Evolutionary conservation across 2,797 vertebrate species (phyloP).

Genomic region (Tapera naevia): DNA sequence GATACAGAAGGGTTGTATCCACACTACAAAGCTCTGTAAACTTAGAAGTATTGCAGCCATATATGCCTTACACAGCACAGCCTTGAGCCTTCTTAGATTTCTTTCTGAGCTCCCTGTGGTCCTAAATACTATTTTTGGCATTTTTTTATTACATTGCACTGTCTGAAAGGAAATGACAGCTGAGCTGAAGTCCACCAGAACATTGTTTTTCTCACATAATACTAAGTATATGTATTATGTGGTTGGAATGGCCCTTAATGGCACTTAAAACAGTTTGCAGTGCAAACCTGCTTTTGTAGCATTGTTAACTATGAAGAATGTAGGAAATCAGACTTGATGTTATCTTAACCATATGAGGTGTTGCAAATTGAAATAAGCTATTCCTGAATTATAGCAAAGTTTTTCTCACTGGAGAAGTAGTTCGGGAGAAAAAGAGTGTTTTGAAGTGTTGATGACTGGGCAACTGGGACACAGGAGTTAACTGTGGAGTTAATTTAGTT

Average conservation of each 20-base stretch:
- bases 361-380: background rate
- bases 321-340: background rate
- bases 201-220: background rate
- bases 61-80: background rate
- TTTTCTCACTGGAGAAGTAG: background rate
- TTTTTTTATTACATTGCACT: background rate
- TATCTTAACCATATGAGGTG: background rate
- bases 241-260: background rate
- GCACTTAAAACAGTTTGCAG: background rate
- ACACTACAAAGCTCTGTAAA: background rate
- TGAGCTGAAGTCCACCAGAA: background rate
- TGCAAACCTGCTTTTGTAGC: background rate
- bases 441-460: background rate
- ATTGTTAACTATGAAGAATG: background rate
- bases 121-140: background rate
- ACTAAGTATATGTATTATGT: background rate
- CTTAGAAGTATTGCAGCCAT: background rate
- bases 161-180: background rate
- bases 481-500: background rate
- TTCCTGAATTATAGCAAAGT: rapidly evolving
- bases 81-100: background rate
- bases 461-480: background rate
- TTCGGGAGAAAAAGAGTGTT: background rate
- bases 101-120: background rate
- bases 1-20: background rate